Base-by-base conservation (phyloP, 1,140 invertebrate genomes). In the Sarcophaga bullata region DNA sequence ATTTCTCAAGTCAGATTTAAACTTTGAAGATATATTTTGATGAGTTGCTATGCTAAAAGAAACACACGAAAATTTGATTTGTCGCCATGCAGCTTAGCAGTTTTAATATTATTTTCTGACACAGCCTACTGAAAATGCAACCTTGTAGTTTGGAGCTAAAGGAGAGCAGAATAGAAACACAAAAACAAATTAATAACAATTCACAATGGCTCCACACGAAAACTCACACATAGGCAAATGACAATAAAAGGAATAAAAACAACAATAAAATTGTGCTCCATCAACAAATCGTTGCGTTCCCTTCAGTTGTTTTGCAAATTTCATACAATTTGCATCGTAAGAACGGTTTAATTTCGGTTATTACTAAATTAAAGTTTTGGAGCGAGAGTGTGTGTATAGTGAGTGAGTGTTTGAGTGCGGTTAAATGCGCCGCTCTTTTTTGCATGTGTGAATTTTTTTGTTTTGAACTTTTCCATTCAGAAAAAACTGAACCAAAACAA, bases 381-480 rank as follows among this genome's bases (percentile, higher is more conserved):
- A 4, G 25, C 25, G 25, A 37, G 25, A 37, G 62, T 52, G 50
- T 52, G 50, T 10, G 13, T 10, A 52, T 52, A 52, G 50, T 10
- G n/a, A 52, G 50, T 52, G 50, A 52, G 13, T n/a, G n/a, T n/a
- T 19, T 10, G 9, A 68, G 62, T 68, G 17, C 62, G 62, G 62
- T 78, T 78, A 10, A 78, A 50, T 78, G 75, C 48, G 75, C 80
- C 62, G 80, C 80, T 25, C 85, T 88, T 88, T 88, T 88, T 88
- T 88, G 85, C 87, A 88, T 86, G 87, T 87, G 87, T 58, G 25
- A 37, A 68, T 88, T 88, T 88, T 88, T 88, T 88, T 85, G n/a
- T 86, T 88, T 87, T 86, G 87, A 87, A 88, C 88, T 88, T 88
- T 85, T 88, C 87, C 87, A 88, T 88, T 88, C 87, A 88, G 87